Evolutionary conservation across 2,797 vertebrate species (phyloP).

Genomic region (Merluccius polli): DNA sequence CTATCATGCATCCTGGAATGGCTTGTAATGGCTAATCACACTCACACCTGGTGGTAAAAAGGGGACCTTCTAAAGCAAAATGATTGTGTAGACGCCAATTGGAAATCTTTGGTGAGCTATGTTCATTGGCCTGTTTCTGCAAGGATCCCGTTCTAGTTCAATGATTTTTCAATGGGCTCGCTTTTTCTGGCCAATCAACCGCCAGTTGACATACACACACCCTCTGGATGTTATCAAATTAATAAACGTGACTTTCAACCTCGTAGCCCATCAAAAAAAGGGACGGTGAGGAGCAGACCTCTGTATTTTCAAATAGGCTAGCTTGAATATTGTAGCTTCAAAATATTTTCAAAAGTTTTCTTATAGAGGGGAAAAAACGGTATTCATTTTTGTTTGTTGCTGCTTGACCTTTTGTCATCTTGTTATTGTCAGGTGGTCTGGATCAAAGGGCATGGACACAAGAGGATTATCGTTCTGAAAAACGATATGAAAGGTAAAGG

Average conservation of each 20-base stretch:
- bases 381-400: neutral
- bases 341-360: neutral
- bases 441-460: slow-evolving; percentile 98
- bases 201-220: neutral
- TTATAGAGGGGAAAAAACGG: neutral
- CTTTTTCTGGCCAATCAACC: neutral
- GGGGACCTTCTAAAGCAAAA: too few relatives aligned
- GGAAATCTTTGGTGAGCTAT: neutral
- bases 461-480: slow-evolving; percentile 97
- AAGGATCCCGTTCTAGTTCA: neutral
- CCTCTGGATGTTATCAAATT: neutral
- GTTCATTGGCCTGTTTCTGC: neutral
- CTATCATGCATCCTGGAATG: too few relatives aligned
- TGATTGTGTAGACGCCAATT: neutral
- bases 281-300: neutral
- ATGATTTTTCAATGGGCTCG: neutral
- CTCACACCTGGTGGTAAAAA: too few relatives aligned
- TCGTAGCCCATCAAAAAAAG: neutral
- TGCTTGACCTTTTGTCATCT: neutral
- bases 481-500: slow-evolving; percentile 97
- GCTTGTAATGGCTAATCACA: too few relatives aligned
- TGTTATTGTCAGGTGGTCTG: slow-evolving; percentile 83
- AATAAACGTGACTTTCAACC: neutral
- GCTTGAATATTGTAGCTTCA: neutral
- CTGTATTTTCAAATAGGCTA: neutral